Evolutionary conservation across 2,888 invertebrate genomes (phyloP).

Genomic region (Drosophila rellima): DNA sequence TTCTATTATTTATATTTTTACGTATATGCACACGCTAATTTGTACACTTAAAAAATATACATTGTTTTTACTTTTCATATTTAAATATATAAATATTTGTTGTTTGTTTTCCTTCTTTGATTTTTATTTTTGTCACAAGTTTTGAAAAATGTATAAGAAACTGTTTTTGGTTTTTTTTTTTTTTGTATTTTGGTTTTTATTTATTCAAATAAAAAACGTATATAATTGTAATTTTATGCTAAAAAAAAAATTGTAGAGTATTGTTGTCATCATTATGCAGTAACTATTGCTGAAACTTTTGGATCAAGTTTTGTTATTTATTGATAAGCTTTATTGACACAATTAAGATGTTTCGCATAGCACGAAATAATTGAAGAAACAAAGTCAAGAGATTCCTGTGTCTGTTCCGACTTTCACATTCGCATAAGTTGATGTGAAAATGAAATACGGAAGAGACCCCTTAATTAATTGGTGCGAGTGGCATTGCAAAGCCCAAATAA

Average conservation of each 20-base stretch:
- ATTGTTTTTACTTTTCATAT: slow-evolving; percentile 21
- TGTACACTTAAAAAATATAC: slow-evolving; percentile 55
- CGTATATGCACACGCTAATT: slow-evolving; percentile 46
- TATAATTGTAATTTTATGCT: slow-evolving; percentile 1
- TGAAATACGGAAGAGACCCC: neutral
- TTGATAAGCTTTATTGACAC: slow-evolving; percentile 1
- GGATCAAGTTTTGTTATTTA: slow-evolving; percentile 3
- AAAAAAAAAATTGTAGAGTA: neutral
- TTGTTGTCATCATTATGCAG: slow-evolving; percentile 2
- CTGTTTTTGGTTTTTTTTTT: slow-evolving; percentile 10
- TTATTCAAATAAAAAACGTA: slow-evolving; percentile 12
- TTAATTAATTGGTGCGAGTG: slow-evolving; percentile 1
- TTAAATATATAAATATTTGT: slow-evolving; percentile 15
- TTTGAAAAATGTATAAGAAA: slow-evolving; percentile 40
- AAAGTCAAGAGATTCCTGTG: neutral
- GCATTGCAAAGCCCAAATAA: slow-evolving; percentile 11
- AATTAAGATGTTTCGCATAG: slow-evolving; percentile 6
- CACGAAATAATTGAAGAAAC: neutral
- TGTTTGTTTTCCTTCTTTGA: neutral
- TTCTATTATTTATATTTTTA: slow-evolving; percentile 16
- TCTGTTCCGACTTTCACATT: neutral
- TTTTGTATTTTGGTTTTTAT: slow-evolving; percentile 13
- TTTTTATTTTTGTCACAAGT: slow-evolving; percentile 11
- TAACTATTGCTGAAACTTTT: slow-evolving; percentile 9
- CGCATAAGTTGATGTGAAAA: neutral